Base-by-base conservation (phyloP, 2,113 vertebrate species). In the Xerus inauris region DNA sequence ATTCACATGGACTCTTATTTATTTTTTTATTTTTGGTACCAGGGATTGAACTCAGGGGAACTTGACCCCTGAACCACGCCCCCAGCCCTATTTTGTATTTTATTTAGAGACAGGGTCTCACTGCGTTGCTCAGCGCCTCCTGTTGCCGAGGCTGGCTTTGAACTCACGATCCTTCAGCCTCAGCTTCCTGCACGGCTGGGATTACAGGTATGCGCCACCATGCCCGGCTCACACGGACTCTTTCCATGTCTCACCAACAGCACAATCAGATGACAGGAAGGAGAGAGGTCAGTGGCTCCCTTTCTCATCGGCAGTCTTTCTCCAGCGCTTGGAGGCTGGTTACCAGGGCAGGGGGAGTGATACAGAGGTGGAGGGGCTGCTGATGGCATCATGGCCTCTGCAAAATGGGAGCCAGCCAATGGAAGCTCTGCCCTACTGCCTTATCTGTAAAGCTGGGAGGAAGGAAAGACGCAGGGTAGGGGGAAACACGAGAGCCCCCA, bases 201-300 rank as follows among this genome's bases (percentile, higher is more conserved):
- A n/a, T n/a, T n/a, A n/a, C n/a, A n/a, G n/a, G n/a, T n/a, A n/a
- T n/a, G n/a, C n/a, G n/a, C n/a, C n/a, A n/a, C n/a, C n/a, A n/a
- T n/a, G n/a, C n/a, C n/a, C n/a, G n/a, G n/a, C n/a, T 35, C 72
- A 14, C 0, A 5, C 0, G 24, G 8, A 47, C 14, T 20, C 45
- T 57, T 38, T 79, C 6, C 24, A 14, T 2, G 64, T 42, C 75
- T 88, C 49, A 42, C 12, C 47, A 17, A 11, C 24, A 64, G 79
- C 17, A 47, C 9, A 14, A n/a, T 16, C 26, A 76, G 59, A 35
- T 12, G 3, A 5, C 0, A 26, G 80, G 28, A 54, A 47, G 42
- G 71, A 88, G 59, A 24, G 8, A 67, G 38, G 40, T 24, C 59
- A n/a, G 16, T 2, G 10, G 40, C n/a, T 47, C 47, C 16, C 11